A percentile compares a stretch with the other conserved stretches of the same genome.
Evolutionary conservation across 2,888 invertebrate genomes (phyloP).

Genomic region (Euplexia lucipara): DNA sequence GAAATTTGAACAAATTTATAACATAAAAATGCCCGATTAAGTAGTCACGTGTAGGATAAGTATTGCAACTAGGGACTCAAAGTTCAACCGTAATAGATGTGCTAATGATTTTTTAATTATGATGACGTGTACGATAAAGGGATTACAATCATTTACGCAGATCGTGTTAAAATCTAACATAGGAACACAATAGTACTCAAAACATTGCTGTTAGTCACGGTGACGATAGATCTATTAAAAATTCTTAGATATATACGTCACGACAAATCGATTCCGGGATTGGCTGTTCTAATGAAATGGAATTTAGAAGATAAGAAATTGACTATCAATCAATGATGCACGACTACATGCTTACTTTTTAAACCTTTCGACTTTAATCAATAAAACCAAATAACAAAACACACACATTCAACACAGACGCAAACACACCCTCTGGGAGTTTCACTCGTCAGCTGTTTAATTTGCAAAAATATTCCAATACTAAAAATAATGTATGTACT

Average conservation of each 20-base stretch:
- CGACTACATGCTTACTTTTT: too few species aligned
- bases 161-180: background rate
- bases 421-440: too few species aligned
- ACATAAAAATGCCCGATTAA: too few species aligned
- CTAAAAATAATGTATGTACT: too few species aligned
- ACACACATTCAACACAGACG: too few species aligned
- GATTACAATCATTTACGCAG: constrained; percentile 11
- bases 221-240: background rate
- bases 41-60: background rate
- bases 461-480: too few species aligned
- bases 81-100: background rate
- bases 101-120: constrained; percentile 11
- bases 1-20: too few species aligned
- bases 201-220: background rate
- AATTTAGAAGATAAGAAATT: background rate
- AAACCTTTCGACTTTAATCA: too few species aligned
- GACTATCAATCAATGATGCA: too few species aligned
- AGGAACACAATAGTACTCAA: background rate
- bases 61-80: background rate
- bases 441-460: too few species aligned
- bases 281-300: too few species aligned
- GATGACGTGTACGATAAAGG: constrained; percentile 8
- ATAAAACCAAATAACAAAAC: too few species aligned
- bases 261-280: background rate
- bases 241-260: background rate